phyloP scores from a whole-genome alignment of 2,888 invertebrate genomes.

The Microplitis manilae region DNA sequence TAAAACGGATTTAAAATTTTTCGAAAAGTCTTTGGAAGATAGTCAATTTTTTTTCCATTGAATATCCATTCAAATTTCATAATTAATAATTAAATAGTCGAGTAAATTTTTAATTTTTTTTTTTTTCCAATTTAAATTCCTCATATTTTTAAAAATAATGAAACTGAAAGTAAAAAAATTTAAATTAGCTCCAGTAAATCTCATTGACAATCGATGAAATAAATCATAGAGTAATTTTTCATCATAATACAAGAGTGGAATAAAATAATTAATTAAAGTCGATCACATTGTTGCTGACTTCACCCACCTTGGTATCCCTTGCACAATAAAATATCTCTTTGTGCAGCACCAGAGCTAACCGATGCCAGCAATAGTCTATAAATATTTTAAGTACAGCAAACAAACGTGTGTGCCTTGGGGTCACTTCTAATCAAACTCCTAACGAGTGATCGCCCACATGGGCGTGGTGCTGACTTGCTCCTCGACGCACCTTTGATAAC shows the following conservation, averaged over 20 bases:
- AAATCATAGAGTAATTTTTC: not conserved
- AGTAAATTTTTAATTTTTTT: too few species aligned
- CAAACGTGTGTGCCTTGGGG: constrained; percentile 23
- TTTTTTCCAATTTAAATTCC: too few species aligned
- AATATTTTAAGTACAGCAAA: not conserved
- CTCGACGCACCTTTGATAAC: constrained; percentile 38
- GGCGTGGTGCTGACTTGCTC: constrained; percentile 41
- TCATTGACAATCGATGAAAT: not conserved
- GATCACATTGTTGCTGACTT: constrained; percentile 22
- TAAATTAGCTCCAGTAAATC: not conserved
- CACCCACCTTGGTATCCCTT: constrained; percentile 22
- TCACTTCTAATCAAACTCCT: constrained; percentile 45
- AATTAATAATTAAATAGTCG: too few species aligned
- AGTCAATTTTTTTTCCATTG: too few species aligned
- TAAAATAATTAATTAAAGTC: constrained; percentile 11
- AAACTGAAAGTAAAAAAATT: not conserved
- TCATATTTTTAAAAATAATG: too few species aligned
- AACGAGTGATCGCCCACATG: constrained; percentile 46
- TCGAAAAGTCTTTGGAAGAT: too few species aligned
- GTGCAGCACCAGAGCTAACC: not conserved
- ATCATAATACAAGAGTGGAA: not conserved
- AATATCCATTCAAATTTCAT: too few species aligned
- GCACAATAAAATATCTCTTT: not conserved
- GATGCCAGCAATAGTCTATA: not conserved
- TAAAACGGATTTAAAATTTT: too few species aligned